These are phyloP conservation scores for Adelognathus sp. DNA, from an alignment of 2,888 invertebrate genomes.

Conservation along the genomic window DNA sequence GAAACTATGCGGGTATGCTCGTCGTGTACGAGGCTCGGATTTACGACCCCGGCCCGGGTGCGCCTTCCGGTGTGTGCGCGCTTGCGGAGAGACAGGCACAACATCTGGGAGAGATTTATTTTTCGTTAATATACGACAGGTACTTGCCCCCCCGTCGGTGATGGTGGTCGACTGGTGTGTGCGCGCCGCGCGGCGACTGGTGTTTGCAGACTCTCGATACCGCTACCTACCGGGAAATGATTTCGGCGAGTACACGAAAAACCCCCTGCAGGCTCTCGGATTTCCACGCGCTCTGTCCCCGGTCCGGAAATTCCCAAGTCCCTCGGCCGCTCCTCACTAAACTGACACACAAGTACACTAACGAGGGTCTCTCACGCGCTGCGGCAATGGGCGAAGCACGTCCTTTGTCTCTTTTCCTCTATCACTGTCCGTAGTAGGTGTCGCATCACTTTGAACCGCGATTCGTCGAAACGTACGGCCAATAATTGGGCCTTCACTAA, in stretches of 20 bases:
- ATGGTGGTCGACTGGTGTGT: conserved; percentile 41
- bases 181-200: no score
- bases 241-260: conserved; percentile 47
- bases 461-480: neutral
- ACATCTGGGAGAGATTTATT: conserved; percentile 70
- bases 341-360: no score
- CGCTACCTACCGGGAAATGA: conserved; percentile 54
- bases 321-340: neutral
- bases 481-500: neutral
- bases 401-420: no score
- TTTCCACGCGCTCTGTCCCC: conserved; percentile 28
- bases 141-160: conserved; percentile 64
- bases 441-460: neutral
- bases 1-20: neutral
- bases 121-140: conserved; percentile 66
- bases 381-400: no score
- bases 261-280: conserved; percentile 52
- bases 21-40: neutral
- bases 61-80: conserved; percentile 14
- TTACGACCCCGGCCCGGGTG: conserved; percentile 29
- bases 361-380: no score
- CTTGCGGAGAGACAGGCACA: no score
- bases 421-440: neutral
- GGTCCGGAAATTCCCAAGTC: conserved; percentile 55
- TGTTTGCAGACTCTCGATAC: conserved; percentile 42